These are phyloP conservation scores for Eupithecia subumbrata DNA, from an alignment of 2,888 invertebrate species.

Conservation along the genomic window DNA sequence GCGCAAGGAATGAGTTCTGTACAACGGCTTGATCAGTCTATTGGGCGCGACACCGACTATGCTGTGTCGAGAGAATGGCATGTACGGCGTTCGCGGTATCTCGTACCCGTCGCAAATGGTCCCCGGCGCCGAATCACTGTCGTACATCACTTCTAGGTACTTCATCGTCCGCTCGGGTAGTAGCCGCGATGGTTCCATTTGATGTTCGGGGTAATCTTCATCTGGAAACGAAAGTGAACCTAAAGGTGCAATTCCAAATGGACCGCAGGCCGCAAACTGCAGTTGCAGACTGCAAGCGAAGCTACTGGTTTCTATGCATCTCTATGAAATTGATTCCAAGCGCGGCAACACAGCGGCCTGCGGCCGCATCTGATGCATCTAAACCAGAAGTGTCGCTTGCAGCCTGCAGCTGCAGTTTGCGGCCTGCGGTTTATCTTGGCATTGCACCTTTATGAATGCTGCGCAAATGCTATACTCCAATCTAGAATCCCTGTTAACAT, in stretches of 20 bases:
- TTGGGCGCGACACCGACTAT: slow-evolving; percentile 75
- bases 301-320: no score
- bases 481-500: no score
- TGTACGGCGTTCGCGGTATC: slow-evolving; percentile 78
- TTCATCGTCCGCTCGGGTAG: slow-evolving; percentile 80
- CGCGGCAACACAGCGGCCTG: no score
- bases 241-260: no score
- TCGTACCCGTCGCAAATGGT: slow-evolving; percentile 85
- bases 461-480: not conserved
- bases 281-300: no score
- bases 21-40: slow-evolving; percentile 65
- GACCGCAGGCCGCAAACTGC: no score
- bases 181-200: slow-evolving; percentile 74
- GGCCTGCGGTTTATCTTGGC: no score
- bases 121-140: slow-evolving; percentile 75
- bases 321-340: no score
- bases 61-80: slow-evolving; percentile 70
- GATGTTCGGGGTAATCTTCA: slow-evolving; percentile 71
- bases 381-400: no score
- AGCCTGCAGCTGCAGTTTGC: no score
- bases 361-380: no score
- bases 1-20: slow-evolving; percentile 69
- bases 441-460: slow-evolving; percentile 8
- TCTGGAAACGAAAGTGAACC: slow-evolving; percentile 53
- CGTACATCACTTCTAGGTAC: slow-evolving; percentile 87